Evolutionary conservation across 1,140 invertebrate genomes (phyloP).

Genomic region (Ceratina calcarata): DNA sequence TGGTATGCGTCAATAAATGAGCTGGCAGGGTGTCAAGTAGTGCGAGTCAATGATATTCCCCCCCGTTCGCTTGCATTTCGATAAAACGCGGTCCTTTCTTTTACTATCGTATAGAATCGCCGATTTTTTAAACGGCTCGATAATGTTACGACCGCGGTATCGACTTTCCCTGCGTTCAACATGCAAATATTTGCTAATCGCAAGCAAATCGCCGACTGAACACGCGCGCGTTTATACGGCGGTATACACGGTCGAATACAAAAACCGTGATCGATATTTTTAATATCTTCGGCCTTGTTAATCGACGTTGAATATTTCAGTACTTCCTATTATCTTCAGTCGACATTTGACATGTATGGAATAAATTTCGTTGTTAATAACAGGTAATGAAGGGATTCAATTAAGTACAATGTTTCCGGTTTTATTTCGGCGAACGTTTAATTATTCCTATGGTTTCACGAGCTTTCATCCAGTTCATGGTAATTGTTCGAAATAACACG

Average conservation of each 20-base stretch:
- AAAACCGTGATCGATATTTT: neutral
- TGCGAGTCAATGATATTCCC: slow-evolving; percentile 36
- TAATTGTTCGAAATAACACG: too few species aligned
- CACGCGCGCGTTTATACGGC: neutral
- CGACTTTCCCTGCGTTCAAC: neutral
- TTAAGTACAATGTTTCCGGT: too few species aligned
- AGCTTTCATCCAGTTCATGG: too few species aligned
- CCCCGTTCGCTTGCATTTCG: neutral
- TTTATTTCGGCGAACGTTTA: too few species aligned
- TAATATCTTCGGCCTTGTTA: neutral
- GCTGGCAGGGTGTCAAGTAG: slow-evolving; percentile 41
- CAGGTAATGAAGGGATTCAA: too few species aligned
- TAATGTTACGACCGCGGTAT: neutral
- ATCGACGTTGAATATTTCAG: neutral
- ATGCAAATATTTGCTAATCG: slow-evolving; percentile 6
- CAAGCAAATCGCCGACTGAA: neutral
- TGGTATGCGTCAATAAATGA: slow-evolving; percentile 32
- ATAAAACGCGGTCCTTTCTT: neutral
- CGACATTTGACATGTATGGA: too few species aligned
- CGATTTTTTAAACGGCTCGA: neutral
- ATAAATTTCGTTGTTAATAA: too few species aligned
- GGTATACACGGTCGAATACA: neutral
- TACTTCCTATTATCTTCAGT: too few species aligned
- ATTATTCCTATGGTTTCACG: too few species aligned
- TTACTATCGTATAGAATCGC: neutral